These are phyloP conservation scores for Ahaetulla prasina DNA, from an alignment of 2,113 vertebrate genomes.

Conservation along the genomic window DNA sequence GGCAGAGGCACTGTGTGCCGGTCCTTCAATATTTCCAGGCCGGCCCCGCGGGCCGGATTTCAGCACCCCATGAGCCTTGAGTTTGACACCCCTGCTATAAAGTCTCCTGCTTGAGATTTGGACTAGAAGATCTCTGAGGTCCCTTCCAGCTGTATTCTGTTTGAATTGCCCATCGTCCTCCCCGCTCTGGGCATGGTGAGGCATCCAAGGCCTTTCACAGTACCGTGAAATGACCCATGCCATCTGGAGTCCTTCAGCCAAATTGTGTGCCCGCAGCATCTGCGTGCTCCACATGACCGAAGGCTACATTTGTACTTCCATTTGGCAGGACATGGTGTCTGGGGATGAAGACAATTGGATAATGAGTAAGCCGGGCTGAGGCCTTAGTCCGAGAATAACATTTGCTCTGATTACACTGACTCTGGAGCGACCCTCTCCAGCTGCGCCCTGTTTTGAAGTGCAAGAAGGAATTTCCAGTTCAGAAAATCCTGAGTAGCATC, in stretches of 20 bases:
- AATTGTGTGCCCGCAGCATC: constrained; percentile 54
- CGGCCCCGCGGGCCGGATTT: no score
- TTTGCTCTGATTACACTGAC: constrained; percentile 20
- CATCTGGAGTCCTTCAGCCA: constrained; percentile 44
- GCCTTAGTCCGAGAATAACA: constrained; percentile 38
- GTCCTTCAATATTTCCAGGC: no score
- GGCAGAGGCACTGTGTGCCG: no score
- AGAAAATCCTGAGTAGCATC: not conserved
- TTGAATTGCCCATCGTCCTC: constrained; percentile 26
- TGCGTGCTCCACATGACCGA: constrained; percentile 58
- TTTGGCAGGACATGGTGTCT: constrained; percentile 56
- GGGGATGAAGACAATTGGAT: constrained; percentile 57
- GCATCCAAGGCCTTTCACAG: constrained; percentile 49
- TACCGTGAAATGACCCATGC: constrained; percentile 48
- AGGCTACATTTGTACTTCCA: constrained; percentile 59
- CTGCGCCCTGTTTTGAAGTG: not conserved
- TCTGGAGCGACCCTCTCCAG: not conserved
- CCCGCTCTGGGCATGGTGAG: constrained; percentile 32
- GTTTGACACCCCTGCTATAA: no score
- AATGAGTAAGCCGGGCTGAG: constrained; percentile 37
- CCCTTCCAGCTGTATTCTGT: not conserved
- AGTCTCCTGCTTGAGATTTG: no score
- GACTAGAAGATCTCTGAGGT: no score
- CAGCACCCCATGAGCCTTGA: no score
- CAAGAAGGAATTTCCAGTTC: not conserved